Conservation (phyloP, 2,888 invertebrate genomes). For the Parascotia fuliginaria region DNA sequence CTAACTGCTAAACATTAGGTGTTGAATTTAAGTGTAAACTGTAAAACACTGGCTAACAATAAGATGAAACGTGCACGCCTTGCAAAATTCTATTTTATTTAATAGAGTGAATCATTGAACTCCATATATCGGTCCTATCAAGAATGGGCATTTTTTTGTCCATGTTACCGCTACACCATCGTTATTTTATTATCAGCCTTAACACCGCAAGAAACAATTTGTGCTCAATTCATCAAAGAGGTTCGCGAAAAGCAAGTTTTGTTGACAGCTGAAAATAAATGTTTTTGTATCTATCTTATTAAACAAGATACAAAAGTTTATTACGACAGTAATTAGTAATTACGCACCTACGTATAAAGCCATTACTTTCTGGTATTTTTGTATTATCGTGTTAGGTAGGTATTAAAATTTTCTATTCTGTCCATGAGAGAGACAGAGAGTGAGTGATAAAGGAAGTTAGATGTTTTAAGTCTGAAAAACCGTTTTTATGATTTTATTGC, state of each 20-base stretch:
- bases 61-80: slow-evolving; percentile 62
- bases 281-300: neutral
- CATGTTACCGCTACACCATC: slow-evolving; percentile 30
- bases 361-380: no score
- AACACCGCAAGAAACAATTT: slow-evolving; percentile 26
- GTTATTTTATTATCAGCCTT: slow-evolving; percentile 23
- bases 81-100: slow-evolving; percentile 70
- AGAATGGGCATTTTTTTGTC: slow-evolving; percentile 53
- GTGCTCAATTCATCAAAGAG: slow-evolving; percentile 30
- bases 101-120: slow-evolving; percentile 54
- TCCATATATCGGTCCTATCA: slow-evolving; percentile 52
- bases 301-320: no score
- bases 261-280: neutral
- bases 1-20: slow-evolving; percentile 43
- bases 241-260: slow-evolving; percentile 16
- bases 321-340: no score
- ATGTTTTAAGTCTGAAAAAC: no score
- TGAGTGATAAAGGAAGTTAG: no score
- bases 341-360: no score
- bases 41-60: slow-evolving; percentile 50
- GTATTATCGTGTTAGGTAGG: no score
- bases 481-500: no score
- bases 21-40: slow-evolving; percentile 37
- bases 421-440: no score
- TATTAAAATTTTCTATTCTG: no score